phyloP scores from a whole-genome alignment of 2,113 vertebrate species.

The Otus sunia region DNA sequence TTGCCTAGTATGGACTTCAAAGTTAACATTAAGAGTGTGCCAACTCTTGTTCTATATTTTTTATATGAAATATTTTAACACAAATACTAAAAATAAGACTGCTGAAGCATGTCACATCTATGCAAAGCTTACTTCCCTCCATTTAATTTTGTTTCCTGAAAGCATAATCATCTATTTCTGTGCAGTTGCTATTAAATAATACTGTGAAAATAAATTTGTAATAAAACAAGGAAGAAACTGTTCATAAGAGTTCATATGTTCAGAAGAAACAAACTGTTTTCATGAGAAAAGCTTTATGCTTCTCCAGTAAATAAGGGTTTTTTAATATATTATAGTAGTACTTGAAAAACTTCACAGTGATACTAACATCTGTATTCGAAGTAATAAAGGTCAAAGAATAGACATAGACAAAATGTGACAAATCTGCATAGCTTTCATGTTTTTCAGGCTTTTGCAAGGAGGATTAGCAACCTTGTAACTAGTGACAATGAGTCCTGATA shows the following conservation, averaged over 20 bases:
- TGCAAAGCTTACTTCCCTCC: neutral
- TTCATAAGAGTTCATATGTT: neutral
- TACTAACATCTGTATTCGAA: neutral
- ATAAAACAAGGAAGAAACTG: neutral
- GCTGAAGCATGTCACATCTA: neutral
- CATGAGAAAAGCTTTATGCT: neutral
- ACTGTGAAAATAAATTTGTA: neutral
- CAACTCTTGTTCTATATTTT: neutral
- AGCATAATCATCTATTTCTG: neutral
- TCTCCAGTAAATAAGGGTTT: neutral
- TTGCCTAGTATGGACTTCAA: neutral
- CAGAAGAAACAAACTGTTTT: neutral
- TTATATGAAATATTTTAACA: neutral
- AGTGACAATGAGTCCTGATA: neutral
- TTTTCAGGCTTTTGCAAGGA: neutral
- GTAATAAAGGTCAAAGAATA: neutral
- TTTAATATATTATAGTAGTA: neutral
- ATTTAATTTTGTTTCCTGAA: neutral
- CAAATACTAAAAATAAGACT: neutral
- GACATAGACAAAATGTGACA: neutral
- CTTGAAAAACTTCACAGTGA: neutral
- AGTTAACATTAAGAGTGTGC: neutral
- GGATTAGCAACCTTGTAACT: neutral
- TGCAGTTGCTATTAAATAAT: neutral
- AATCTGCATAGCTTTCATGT: neutral